Conservation (phyloP, 2,797 vertebrate species). For the Nothura maculosa region DNA sequence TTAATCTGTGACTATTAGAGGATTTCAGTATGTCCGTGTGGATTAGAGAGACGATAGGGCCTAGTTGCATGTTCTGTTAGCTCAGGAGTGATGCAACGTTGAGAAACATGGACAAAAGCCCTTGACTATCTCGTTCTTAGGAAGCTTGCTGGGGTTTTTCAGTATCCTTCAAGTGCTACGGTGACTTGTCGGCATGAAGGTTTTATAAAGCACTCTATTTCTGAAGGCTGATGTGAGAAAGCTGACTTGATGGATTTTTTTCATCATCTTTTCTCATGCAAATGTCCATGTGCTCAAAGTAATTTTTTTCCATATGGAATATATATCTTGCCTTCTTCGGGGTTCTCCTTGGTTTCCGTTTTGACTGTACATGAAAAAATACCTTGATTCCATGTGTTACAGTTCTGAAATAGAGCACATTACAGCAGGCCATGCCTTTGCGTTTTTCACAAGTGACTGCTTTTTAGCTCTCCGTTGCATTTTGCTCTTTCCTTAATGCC, state of each 20-base stretch:
- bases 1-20: background rate
- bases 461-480: background rate
- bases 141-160: background rate
- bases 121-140: background rate
- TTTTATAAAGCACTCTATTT: background rate
- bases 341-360: background rate
- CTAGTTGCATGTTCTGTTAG: background rate
- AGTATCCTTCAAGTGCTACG: background rate
- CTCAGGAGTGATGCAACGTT: background rate
- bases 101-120: background rate
- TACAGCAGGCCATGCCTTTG: background rate
- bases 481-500: background rate
- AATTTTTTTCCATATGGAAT: background rate
- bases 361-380: background rate
- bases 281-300: background rate
- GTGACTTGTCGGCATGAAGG: background rate
- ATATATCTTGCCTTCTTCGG: background rate
- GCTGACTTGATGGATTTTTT: conserved; percentile 42
- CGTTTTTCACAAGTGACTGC: background rate
- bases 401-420: background rate
- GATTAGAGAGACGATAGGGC: background rate
- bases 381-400: background rate
- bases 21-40: background rate
- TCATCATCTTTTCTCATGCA: background rate
- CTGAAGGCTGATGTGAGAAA: conserved; percentile 42